A percentile compares a stretch with the other conserved stretches of the same genome.
Evolutionary conservation across 2,113 vertebrate genomes (phyloP).

Genomic region (Tor tambroides): DNA sequence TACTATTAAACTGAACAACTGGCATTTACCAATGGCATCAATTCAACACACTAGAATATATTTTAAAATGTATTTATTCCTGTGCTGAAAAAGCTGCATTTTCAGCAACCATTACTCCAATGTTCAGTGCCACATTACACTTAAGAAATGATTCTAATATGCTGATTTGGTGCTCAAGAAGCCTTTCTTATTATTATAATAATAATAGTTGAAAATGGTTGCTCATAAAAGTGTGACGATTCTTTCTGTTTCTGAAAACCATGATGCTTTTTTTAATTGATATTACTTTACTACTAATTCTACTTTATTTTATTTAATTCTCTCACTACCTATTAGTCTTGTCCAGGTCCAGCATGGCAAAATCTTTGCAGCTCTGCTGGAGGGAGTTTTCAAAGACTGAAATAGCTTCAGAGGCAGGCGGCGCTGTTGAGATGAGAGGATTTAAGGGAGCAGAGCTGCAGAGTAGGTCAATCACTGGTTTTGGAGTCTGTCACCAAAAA

Average conservation of each 20-base stretch:
- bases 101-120: background rate
- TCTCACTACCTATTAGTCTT: conserved; percentile 59
- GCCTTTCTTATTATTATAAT: background rate
- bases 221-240: background rate
- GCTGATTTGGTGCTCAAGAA: background rate
- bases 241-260: background rate
- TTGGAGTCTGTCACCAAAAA: conserved; percentile 28
- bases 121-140: background rate
- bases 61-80: background rate
- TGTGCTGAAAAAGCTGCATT: background rate
- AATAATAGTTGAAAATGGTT: background rate
- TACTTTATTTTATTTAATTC: background rate
- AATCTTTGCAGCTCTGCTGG: conserved; percentile 64
- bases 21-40: background rate
- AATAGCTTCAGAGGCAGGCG: conserved; percentile 49
- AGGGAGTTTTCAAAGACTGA: conserved; percentile 52
- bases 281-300: background rate
- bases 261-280: background rate
- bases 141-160: background rate
- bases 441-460: conserved; percentile 64
- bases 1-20: conserved; percentile 13
- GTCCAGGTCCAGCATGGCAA: conserved; percentile 69
- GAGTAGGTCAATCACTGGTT: conserved; percentile 78
- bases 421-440: conserved; percentile 62
- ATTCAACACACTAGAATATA: background rate